Evolutionary conservation across 1,140 invertebrate genomes (phyloP), one percentile per base, ranked within the genome.

Genomic region (Drosophila fuyamai): DNA sequence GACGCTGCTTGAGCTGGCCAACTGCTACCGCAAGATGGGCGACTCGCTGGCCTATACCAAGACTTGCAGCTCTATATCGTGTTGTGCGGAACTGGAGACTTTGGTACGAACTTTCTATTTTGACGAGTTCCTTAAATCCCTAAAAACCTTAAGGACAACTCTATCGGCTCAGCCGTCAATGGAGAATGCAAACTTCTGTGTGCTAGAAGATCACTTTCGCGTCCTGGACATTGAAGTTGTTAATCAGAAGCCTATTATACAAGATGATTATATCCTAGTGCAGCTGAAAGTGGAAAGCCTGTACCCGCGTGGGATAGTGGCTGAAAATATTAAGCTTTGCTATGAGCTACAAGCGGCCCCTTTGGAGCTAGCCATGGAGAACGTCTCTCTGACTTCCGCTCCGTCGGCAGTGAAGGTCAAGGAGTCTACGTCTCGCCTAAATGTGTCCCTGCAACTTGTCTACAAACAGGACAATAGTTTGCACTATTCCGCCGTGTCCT

Each of bases 1-100:
- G 82, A 97, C 97, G 4, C 94, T 96, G 65, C 92, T 97, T 4
- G 95, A 98, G 81, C 93, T 99, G n/a, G 96, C 97, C 0, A 94
- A 96, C 50, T 98, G 97, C 82, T 98, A 98, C 81, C 94, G 95
- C 63, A 95, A 95, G 76, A 96, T 97, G 93, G 94, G 95, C 4
- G 97, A 98, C 90, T 93, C 94, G 93, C 91, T 81, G 83, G 95
- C 95, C 76, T 96, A 96, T 68, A 94, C 95, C 65, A 96, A 96
- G 93, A 94, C 95, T 48, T 96, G 96, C 91, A 95, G 96, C 58
- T 95, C 95, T 47, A 95, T 98, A 70, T 95, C 97, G 5, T 95
- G 96, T 82, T 95, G 94, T 43, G 92, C 94, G 9, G 94, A 96
- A 86, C 93, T 98, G 56, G 95, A 96, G 80, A 95, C 95, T 41